phyloP scores from a whole-genome alignment of 1,140 invertebrate species.

The Macrobrachium rosenbergii region DNA sequence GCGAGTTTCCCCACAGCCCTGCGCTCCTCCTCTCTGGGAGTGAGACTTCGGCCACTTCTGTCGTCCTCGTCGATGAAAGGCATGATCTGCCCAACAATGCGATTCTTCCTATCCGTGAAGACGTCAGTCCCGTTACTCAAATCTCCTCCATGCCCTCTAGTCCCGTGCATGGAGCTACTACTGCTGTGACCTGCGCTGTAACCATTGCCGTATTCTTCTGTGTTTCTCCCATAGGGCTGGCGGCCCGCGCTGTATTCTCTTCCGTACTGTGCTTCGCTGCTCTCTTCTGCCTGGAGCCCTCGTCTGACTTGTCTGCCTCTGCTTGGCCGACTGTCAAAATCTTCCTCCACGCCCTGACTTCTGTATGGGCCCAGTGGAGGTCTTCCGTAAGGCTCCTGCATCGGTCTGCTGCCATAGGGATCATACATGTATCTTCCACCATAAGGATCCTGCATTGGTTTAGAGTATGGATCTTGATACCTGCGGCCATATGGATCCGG shows the following conservation, averaged over 20 bases:
- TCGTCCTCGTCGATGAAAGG: slow-evolving; percentile 23
- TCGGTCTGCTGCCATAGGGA: neutral
- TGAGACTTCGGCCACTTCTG: slow-evolving; percentile 8
- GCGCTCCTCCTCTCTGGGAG: slow-evolving; percentile 35
- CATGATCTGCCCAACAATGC: neutral
- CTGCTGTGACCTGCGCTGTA: neutral
- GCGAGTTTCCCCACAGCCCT: neutral
- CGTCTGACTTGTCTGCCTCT: neutral
- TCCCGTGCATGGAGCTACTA: neutral
- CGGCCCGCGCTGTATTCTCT: neutral
- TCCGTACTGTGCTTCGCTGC: neutral
- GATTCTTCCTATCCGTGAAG: neutral
- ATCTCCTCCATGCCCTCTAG: neutral
- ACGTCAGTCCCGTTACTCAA: neutral
- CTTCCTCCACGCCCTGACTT: neutral
- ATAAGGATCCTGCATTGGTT: neutral
- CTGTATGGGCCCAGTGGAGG: neutral
- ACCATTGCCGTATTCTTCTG: too few relatives aligned
- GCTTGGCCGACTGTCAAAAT: neutral
- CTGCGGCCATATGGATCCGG: neutral
- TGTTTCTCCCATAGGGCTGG: neutral
- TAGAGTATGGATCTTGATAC: neutral
- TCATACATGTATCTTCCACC: neutral
- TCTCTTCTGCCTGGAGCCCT: neutral
- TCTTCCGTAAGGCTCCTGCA: neutral